Evolutionary conservation across 2,888 invertebrate species (phyloP).

Genomic region (Xestia sexstrigata): DNA sequence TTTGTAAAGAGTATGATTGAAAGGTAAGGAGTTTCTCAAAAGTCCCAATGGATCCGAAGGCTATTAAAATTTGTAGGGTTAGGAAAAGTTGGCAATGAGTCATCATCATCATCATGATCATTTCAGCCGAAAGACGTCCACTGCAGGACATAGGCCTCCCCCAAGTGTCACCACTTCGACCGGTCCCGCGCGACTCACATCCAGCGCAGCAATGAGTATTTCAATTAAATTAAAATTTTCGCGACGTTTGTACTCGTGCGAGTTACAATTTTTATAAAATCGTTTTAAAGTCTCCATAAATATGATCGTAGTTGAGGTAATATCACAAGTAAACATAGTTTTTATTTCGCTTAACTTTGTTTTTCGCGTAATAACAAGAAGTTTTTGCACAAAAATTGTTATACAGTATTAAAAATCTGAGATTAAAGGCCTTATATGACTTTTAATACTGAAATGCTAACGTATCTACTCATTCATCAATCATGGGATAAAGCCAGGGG

Average conservation of each 20-base stretch:
- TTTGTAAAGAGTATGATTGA: constrained; percentile 32
- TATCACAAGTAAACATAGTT: background rate
- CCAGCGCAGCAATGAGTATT: background rate
- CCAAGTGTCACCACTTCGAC: too few relatives aligned
- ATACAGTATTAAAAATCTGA: constrained; percentile 19
- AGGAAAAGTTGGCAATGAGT: background rate
- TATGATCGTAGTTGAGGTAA: background rate
- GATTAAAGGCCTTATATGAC: constrained; percentile 20
- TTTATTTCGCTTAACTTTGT: background rate
- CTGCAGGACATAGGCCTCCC: too few relatives aligned
- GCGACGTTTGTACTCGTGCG: constrained; percentile 5
- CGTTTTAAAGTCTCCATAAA: background rate
- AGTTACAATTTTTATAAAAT: background rate
- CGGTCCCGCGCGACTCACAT: too few relatives aligned
- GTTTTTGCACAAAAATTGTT: background rate
- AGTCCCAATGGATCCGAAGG: background rate
- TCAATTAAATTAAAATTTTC: background rate
- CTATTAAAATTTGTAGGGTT: background rate
- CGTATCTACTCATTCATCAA: background rate
- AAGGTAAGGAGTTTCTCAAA: background rate
- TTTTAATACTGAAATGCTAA: constrained; percentile 17
- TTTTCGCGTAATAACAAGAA: background rate
- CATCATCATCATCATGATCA: too few relatives aligned
- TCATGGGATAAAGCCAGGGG: background rate
- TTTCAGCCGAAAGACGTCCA: too few relatives aligned